A percentile compares a stretch with the other conserved stretches of the same genome.
Evolutionary conservation across 2,113 vertebrate species (phyloP).

Genomic region (Tringa solitaria): DNA sequence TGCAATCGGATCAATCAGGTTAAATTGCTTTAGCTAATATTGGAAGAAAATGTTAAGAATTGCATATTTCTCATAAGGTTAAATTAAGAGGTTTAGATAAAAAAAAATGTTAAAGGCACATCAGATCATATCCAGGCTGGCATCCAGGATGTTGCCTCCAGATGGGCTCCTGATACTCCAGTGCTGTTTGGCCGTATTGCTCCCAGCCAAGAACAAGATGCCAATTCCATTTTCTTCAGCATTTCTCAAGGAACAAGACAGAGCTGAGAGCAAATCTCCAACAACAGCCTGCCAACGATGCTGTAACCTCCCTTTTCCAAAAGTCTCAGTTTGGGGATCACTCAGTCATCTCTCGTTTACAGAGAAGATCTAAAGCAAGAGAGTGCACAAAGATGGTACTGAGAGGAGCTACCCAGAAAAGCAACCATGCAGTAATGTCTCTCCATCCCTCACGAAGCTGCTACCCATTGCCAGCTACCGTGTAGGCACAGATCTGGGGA

Average conservation of each 20-base stretch:
- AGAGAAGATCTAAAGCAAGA: neutral
- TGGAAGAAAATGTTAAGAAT: neutral
- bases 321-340: neutral
- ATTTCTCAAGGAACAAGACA: neutral
- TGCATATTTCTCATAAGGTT: neutral
- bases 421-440: neutral
- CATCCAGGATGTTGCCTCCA: neutral
- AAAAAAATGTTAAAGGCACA: neutral
- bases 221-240: neutral
- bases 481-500: neutral
- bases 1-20: neutral
- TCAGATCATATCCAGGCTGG: neutral
- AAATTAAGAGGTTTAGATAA: neutral
- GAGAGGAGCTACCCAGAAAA: neutral
- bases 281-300: neutral
- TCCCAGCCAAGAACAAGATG: neutral
- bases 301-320: too few relatives aligned
- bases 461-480: neutral
- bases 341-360: neutral
- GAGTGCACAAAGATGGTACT: accelerated
- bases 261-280: neutral
- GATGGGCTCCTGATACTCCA: neutral
- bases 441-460: neutral
- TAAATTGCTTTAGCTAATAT: neutral
- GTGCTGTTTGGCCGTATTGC: neutral